These are phyloP conservation scores for Alectoris magna DNA, from an alignment of 2,797 vertebrate species.

Conservation along the genomic window DNA sequence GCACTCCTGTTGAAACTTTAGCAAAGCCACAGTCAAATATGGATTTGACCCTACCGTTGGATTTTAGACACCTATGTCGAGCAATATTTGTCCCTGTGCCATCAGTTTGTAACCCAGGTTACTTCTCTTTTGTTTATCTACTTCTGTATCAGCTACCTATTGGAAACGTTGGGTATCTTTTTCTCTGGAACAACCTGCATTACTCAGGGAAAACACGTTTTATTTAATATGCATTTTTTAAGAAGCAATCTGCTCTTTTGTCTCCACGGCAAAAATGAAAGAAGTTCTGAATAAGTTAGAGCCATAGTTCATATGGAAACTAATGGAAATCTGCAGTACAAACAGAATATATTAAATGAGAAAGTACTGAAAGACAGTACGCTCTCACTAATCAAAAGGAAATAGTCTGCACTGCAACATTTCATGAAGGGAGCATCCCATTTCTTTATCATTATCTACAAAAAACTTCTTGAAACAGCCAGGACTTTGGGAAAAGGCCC, in stretches of 20 bases:
- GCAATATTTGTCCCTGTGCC: background rate
- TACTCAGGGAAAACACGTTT: background rate
- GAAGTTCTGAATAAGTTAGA: background rate
- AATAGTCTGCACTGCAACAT: background rate
- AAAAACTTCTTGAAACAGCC: background rate
- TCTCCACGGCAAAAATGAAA: background rate
- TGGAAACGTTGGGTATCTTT: background rate
- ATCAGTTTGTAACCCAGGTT: background rate
- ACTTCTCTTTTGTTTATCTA: background rate
- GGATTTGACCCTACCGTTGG: background rate
- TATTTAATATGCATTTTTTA: background rate
- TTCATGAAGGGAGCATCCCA: background rate
- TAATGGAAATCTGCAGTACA: background rate
- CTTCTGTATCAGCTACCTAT: background rate
- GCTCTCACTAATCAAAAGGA: background rate
- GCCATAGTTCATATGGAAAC: background rate
- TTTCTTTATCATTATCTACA: background rate
- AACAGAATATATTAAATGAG: background rate
- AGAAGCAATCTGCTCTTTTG: background rate
- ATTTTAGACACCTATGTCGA: background rate
- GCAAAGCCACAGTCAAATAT: background rate
- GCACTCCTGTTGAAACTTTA: background rate
- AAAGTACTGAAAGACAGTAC: background rate
- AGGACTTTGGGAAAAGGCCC: background rate
- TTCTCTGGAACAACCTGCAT: background rate